Evolutionary conservation across 2,797 vertebrate species (phyloP).

Genomic region (Notolepis coatsorum): DNA sequence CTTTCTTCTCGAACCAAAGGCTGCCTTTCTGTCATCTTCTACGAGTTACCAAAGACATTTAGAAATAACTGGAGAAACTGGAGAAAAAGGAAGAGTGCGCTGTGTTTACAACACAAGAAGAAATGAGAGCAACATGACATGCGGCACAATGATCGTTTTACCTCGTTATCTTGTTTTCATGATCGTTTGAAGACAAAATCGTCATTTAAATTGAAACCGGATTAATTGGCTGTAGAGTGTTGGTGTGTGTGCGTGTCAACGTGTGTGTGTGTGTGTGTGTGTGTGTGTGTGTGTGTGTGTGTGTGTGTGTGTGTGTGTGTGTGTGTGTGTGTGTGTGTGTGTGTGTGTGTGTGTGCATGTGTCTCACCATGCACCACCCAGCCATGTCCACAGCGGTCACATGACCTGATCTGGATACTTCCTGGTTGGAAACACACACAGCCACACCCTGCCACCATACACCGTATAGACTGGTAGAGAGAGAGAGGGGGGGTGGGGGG

Average conservation of each 20-base stretch:
- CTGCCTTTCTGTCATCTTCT: no score
- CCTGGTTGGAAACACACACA: conserved; percentile 90
- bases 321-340: conserved; percentile 4
- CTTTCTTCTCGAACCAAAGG: no score
- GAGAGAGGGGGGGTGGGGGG: neutral
- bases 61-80: no score
- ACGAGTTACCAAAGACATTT: no score
- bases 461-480: conserved; percentile 84
- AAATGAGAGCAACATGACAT: no score
- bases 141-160: no score
- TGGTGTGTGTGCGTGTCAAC: neutral
- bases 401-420: conserved; percentile 88
- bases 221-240: neutral
- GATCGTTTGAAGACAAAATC: neutral
- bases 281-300: neutral
- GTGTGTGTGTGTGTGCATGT: conserved; percentile 8
- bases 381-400: conserved; percentile 92
- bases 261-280: conserved; percentile 16
- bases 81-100: no score
- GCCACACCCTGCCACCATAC: conserved; percentile 87
- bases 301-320: neutral
- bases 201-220: no score
- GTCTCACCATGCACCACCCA: conserved; percentile 93
- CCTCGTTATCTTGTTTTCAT: no score
- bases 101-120: no score